These are phyloP conservation scores for Masnerella sp. DNA, from an alignment of 2,888 invertebrate species.

Conservation along the genomic window DNA sequence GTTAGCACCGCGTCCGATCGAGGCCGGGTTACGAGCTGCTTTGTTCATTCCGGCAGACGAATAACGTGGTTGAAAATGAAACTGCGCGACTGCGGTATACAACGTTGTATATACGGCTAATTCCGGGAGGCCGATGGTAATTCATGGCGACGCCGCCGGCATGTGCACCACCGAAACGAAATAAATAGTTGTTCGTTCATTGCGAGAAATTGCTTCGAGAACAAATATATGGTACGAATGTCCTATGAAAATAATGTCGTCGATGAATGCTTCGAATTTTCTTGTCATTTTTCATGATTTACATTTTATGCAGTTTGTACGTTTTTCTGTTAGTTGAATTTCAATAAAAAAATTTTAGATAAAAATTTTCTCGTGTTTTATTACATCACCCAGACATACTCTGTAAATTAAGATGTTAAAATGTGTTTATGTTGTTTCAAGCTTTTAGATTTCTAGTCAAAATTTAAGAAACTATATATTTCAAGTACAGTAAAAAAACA, in stretches of 20 bases:
- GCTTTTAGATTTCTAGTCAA: too few species aligned
- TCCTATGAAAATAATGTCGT: conserved; percentile 33
- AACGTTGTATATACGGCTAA: conserved; percentile 65
- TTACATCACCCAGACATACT: too few species aligned
- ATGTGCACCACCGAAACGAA: conserved; percentile 56
- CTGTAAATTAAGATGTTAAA: too few species aligned
- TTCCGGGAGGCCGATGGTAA: conserved; percentile 68
- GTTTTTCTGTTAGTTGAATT: too few species aligned
- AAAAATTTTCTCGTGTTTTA: too few species aligned
- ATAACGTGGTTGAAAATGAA: conserved; percentile 68
- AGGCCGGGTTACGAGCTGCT: conserved; percentile 62
- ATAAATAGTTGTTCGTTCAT: conserved; percentile 59
- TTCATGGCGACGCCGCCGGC: conserved; percentile 65
- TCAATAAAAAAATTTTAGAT: too few species aligned
- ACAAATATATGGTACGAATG: conserved; percentile 44
- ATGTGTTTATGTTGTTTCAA: too few species aligned
- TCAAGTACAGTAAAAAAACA: too few species aligned
- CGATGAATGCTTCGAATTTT: conserved; percentile 14
- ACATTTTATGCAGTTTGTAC: too few species aligned
- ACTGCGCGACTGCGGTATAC: conserved; percentile 62
- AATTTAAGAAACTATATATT: too few species aligned
- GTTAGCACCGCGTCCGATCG: conserved; percentile 71
- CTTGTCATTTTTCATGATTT: background rate
- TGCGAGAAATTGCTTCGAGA: conserved; percentile 55
- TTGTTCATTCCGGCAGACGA: conserved; percentile 60